Evolutionary conservation across 2,797 vertebrate genomes (phyloP), one percentile per base, ranked within the genome.

Genomic region (Bucorvus abyssinicus): DNA sequence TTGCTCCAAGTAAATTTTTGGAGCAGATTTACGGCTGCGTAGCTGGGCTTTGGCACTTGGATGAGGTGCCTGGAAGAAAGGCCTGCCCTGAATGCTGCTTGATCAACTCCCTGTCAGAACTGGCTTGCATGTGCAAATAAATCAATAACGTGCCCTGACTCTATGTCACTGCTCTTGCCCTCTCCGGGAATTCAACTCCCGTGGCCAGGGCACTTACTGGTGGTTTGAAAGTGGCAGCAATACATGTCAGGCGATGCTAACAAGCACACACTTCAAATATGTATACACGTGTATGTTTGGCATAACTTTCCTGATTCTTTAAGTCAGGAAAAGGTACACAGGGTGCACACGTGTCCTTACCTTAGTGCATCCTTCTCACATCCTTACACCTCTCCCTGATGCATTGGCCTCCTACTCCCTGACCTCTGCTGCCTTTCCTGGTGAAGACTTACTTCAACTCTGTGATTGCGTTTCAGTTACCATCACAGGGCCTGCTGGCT

Each of bases 221-320:
- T n/a, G 44, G 21, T 30, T 16, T 55, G 17, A 13, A 65, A 40
- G 30, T 3, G 38, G 24, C 30, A 79, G 42, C 68, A 21, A 1
- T 14, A 16, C 0, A 0, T 49, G 14, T 30, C 30, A 14, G 60
- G 20, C 0, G 0, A 3, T 8, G 14, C n/a, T 26, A 24, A 10
- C 20, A 14, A 32, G 32, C 40, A 6, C 42, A 2, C 3, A 2
- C 30, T 44, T 59, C 9, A 0, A 15, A 3, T 17, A 9, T 23
- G 49, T 24, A 2, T 4, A 6, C 6, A 0, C 3, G 21, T 38
- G n/a, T 7, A 4, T 3, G 6, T 71, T 67, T 49, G 34, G 27
- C 70, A 24, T 34, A 42, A 45, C 20, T 16, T 9, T 24, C 45
- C 61, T 2, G 6, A 15, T 26, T 15, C 56, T 18, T n/a, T 36